Evolutionary conservation across 92 coral and sea anemone genomes (phyloP), one percentile per base, ranked within the genome.

Genomic region (Heliopora coerulea): DNA sequence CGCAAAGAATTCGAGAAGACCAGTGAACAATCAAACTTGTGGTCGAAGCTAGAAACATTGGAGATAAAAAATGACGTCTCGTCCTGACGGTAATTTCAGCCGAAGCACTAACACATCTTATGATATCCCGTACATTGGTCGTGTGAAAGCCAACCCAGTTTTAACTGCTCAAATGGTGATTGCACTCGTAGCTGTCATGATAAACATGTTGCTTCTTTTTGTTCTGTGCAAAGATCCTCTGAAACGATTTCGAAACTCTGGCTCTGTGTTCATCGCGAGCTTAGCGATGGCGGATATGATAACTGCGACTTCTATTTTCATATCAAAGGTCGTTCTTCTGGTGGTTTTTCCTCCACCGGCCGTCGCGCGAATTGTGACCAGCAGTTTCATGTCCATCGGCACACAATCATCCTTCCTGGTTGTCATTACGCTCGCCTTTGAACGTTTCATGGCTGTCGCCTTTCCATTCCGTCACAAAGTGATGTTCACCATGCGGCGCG

Each of bases 381-480:
- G 72, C 2, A 34, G 72, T n/a, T 4, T 39, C 3, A 21, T 64
- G 24, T 21, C 44, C 27, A 32, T 42, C 31, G 72, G 72, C 6
- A 35, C 49, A 15, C 72, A 64, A 19, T 64, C 72, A 9, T 64
- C 72, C 49, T 32, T 64, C 28, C 52, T 64, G 27, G 25, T 40
- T 30, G 72, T 39, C 8, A 64, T 49, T 6, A 28, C 21, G 24
- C 15, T 64, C 4, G 37, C 72, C 1, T 26, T 64, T 24, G 72
- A 64, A 32, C 72, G 72, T 39, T 39, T 64, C 52, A 12, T 35
- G 28, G 72, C 52, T 49, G 72, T 64, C 49, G 27, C 72, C 29
- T 64, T 34, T 32, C 72, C 72, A 49, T 64, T 64, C 24, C 72
- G 72, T 30, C 52, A 64, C 72, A 64, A 35, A 35, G 26, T 39